Evolutionary conservation across 2,888 invertebrate species (phyloP), one percentile per base, ranked within the genome.

Genomic region (Salpingus planirostris): DNA sequence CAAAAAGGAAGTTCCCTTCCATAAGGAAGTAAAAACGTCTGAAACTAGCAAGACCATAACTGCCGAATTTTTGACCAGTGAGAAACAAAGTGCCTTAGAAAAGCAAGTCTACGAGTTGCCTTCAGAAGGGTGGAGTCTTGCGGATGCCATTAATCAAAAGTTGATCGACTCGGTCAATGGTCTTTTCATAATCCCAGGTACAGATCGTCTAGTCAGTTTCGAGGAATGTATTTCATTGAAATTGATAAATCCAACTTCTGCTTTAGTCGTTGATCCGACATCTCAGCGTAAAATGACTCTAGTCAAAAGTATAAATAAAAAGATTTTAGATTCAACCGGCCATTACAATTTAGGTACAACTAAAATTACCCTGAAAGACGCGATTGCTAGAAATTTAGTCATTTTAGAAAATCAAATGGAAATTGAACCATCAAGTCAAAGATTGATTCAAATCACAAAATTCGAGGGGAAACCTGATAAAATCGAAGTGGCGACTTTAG

Each of bases 151-250:
- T 42, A 72, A 81, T 22, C 78, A 81, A 55, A 80, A 79, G 31
- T 63, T 89, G 2, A 86, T 93, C 49, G 85, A 95, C 62, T 82
- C 92, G 1, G 68, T 74, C 1, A 78, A 77, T 1, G 95, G 96
- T 2, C 66, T 86, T 18, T 89, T 95, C 50, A 77, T 80, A 10
- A 85, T 95, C 42, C 87, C 88, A 2, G 84, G 84, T 8, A 89
- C 91, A 3, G 90, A 91, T 58, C 72, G 88, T 45, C 67, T 83
- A 31, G 77, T 90, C 24, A 81, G 84, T 37, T 81, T 95, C 46
- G 80, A 86, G 59, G 92, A 93, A 61, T 89, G 93, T 47, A 70
- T 96, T 24, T 79, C 80, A 50, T 70, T 89, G 38, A 80, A 85
- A 55, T 79, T 96, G 13, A 83, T 96, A 25, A 84, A 92, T 64